phyloP scores from a whole-genome alignment of 2,113 vertebrate species.

The Paramisgurnus dabryanus region DNA sequence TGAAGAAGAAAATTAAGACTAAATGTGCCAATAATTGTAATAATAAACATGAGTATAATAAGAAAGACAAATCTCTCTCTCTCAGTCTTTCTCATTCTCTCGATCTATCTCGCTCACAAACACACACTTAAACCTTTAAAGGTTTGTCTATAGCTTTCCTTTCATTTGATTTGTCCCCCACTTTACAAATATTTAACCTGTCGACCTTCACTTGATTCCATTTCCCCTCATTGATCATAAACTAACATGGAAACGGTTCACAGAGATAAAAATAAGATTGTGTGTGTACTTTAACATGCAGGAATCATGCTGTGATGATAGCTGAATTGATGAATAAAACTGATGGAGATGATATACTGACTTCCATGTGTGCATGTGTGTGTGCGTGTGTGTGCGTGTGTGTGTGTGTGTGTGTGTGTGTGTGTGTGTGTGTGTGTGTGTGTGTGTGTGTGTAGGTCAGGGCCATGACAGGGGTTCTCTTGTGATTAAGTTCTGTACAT shows the following conservation, averaged over 20 bases:
- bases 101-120: too few relatives aligned
- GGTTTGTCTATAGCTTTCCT: conserved; percentile 2
- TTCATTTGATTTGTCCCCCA: conserved; percentile 3
- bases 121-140: too few relatives aligned
- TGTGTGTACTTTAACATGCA: conserved; percentile 2
- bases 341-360: conserved; percentile 19
- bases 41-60: not conserved
- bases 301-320: conserved; percentile 44
- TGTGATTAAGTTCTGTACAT: conserved; percentile 39
- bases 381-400: conserved; percentile 9
- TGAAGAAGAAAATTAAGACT: not conserved
- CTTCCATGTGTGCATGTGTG: not conserved
- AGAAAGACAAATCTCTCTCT: not conserved
- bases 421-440: conserved; percentile 7
- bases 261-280: conserved; percentile 6
- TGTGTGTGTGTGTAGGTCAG: conserved; percentile 21
- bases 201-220: conserved; percentile 24
- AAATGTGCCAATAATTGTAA: not conserved
- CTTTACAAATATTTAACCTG: conserved; percentile 19
- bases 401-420: conserved; percentile 20
- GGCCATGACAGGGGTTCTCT: conserved; percentile 36
- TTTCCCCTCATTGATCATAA: conserved; percentile 28
- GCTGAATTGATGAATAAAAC: conserved; percentile 41
- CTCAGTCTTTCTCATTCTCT: conserved; percentile 1
- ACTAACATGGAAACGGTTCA: conserved; percentile 1